Conservation (phyloP, 2,797 vertebrate genomes). For the Darevskia mixta region DNA sequence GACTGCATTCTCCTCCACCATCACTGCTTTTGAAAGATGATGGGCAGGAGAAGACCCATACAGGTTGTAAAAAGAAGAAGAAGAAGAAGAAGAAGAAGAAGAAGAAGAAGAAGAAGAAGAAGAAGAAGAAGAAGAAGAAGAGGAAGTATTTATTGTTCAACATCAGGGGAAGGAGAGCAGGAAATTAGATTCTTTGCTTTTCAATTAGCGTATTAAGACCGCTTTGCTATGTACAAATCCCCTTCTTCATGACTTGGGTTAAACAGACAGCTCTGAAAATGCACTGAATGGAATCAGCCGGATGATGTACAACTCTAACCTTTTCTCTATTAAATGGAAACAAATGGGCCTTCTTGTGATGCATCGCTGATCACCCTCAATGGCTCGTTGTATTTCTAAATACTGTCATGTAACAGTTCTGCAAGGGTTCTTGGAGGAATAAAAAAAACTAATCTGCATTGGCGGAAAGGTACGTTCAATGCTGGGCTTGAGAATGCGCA, state of each 20-base stretch:
- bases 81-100: too few relatives aligned
- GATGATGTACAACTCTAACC: conserved; percentile 70
- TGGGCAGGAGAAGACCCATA: not conserved
- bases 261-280: conserved; percentile 38
- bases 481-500: conserved; percentile 7
- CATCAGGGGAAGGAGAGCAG: not conserved
- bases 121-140: too few relatives aligned
- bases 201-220: conserved; percentile 14
- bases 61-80: not conserved
- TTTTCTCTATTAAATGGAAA: conserved; percentile 71
- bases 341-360: conserved; percentile 53
- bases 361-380: conserved; percentile 63
- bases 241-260: conserved; percentile 56
- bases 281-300: conserved; percentile 45
- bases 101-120: too few relatives aligned
- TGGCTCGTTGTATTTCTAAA: conserved; percentile 62
- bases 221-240: conserved; percentile 48
- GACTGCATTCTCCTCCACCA: too few relatives aligned
- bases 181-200: conserved; percentile 32
- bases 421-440: conserved; percentile 23
- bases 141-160: not conserved
- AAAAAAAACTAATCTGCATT: conserved; percentile 26
- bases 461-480: conserved; percentile 15
- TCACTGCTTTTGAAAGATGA: not conserved
- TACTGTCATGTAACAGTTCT: conserved; percentile 47